Percentiles rank a stretch among this genome's conserved stretches.
Evolutionary conservation across 2,113 vertebrate genomes (phyloP).

Genomic region (Talpa occidentalis): DNA sequence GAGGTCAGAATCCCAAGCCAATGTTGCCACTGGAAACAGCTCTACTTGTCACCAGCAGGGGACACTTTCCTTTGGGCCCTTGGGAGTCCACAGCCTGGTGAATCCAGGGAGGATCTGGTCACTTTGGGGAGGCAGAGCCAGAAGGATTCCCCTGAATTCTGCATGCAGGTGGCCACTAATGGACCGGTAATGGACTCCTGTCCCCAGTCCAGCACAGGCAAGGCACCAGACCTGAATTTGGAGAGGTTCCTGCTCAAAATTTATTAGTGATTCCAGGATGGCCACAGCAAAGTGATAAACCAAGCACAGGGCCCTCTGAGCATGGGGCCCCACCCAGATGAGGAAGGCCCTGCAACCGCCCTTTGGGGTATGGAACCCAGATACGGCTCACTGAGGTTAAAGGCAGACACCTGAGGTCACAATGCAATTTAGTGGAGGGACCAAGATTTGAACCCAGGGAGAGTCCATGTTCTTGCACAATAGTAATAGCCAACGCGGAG

Average conservation of each 20-base stretch:
- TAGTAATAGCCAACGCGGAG: background rate
- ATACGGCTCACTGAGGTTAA: background rate
- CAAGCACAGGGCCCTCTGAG: background rate
- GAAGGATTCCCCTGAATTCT: background rate
- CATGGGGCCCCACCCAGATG: background rate
- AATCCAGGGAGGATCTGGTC: background rate
- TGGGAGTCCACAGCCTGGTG: background rate
- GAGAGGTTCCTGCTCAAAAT: background rate
- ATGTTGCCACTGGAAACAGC: background rate
- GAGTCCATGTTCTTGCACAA: background rate
- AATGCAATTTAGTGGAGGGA: background rate
- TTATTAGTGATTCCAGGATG: background rate
- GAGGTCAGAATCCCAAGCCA: background rate
- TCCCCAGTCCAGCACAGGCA: too few relatives aligned
- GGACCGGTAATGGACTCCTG: background rate
- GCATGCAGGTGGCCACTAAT: fast-evolving
- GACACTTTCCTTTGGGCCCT: background rate
- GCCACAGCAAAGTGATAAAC: background rate
- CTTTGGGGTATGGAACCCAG: background rate
- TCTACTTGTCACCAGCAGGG: background rate
- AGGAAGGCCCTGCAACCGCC: background rate
- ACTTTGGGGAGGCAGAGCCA: background rate
- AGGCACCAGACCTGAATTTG: background rate
- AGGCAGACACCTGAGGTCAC: background rate
- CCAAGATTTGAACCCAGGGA: background rate